These are phyloP conservation scores for Bubo scandiacus DNA, from an alignment of 2,113 vertebrate genomes.

Conservation along the genomic window DNA sequence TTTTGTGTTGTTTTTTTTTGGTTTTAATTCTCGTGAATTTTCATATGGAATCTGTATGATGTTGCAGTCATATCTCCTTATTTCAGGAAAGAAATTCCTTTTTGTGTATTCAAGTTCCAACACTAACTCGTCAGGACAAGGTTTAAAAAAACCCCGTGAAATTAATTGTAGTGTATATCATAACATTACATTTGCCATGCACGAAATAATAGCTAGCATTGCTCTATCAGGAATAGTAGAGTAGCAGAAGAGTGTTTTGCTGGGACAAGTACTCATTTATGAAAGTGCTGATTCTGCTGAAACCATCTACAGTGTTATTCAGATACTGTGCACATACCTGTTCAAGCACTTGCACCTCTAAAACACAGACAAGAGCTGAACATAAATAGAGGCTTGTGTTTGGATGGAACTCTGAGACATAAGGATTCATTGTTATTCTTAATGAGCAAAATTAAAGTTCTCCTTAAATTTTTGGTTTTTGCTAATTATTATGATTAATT, in stretches of 20 bases:
- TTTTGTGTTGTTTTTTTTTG: background rate
- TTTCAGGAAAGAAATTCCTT: background rate
- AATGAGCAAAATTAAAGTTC: background rate
- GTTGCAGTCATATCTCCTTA: background rate
- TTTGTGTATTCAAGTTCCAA: background rate
- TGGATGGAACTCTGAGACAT: background rate
- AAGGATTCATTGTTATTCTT: background rate
- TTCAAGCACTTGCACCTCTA: background rate
- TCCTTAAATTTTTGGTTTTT: background rate
- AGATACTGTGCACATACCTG: background rate
- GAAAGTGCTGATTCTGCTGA: background rate
- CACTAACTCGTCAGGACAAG: background rate
- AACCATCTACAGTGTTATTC: background rate
- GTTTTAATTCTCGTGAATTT: background rate
- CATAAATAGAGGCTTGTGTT: background rate
- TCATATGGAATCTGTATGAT: background rate
- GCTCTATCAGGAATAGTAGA: background rate
- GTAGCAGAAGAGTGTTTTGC: background rate
- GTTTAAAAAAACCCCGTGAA: background rate
- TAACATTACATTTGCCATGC: background rate
- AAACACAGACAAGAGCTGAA: background rate
- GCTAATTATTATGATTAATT: background rate
- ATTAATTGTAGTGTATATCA: background rate
- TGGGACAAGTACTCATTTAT: background rate
- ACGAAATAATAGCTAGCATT: background rate